These are phyloP conservation scores for Hemicentrotus pulcherrimus DNA, from an alignment of 35 echinoderm and acorn worm species.

Conservation along the genomic window DNA sequence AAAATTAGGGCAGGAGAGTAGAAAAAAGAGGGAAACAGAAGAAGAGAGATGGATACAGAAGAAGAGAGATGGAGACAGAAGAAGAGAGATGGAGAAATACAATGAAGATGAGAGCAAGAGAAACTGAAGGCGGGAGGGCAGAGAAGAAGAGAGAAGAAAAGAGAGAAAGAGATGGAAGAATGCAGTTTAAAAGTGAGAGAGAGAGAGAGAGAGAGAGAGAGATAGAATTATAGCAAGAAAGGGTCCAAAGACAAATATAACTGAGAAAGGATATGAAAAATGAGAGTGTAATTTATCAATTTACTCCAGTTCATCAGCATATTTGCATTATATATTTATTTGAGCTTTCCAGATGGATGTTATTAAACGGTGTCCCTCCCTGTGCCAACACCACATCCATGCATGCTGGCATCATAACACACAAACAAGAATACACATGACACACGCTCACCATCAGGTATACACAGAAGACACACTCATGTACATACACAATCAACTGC, in stretches of 20 bases:
- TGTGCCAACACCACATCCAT: neutral
- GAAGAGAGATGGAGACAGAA: neutral
- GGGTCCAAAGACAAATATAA: neutral
- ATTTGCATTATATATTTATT: constrained; percentile 14
- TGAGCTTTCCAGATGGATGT: constrained; percentile 9
- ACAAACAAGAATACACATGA: neutral
- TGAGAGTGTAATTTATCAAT: constrained; percentile 7
- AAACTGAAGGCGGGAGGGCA: too few species aligned
- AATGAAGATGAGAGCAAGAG: neutral
- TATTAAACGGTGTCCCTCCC: neutral
- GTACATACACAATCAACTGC: neutral
- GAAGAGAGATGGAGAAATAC: neutral
- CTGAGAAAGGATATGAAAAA: neutral
- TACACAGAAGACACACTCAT: neutral
- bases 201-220: too few species aligned
- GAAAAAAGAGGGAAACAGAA: neutral
- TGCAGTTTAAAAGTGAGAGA: too few species aligned
- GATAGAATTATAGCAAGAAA: too few species aligned
- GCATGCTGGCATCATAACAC: constrained; percentile 5
- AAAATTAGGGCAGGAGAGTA: neutral
- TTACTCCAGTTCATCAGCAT: constrained; percentile 29
- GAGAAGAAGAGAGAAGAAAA: too few species aligned
- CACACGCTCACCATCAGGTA: neutral
- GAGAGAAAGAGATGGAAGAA: too few species aligned
- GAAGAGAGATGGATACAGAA: neutral